Conservation (phyloP, 2,888 invertebrate species). For the Sycophila texana region DNA sequence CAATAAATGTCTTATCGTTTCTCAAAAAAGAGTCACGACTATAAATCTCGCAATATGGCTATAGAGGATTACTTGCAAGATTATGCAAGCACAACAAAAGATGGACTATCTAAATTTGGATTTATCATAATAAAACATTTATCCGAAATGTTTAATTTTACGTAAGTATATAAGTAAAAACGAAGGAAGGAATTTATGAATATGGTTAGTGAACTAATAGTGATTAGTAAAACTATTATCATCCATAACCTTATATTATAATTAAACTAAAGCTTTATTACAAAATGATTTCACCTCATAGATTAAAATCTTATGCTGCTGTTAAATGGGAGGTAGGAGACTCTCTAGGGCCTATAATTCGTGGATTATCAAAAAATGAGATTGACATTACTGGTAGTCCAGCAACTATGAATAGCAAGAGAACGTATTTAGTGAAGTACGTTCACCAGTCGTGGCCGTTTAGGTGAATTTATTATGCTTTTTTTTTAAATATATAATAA, state of each 20-base stretch:
- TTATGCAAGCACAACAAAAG: conserved; percentile 22
- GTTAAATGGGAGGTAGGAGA: conserved; percentile 54
- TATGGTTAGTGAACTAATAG: too few relatives aligned
- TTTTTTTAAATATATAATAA: too few relatives aligned
- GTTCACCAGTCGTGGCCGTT: conserved; percentile 56
- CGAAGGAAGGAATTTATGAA: too few relatives aligned
- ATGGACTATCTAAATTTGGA: conserved; percentile 47
- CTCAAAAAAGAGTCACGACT: conserved; percentile 3
- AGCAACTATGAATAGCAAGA: conserved; percentile 25
- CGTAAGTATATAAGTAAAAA: conserved; percentile 49
- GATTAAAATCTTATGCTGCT: conserved; percentile 44
- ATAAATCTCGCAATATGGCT: conserved; percentile 26
- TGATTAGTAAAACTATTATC: too few relatives aligned
- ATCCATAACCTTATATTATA: too few relatives aligned
- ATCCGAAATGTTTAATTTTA: conserved; percentile 61
- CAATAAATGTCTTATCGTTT: too few relatives aligned
- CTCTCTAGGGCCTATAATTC: conserved; percentile 57
- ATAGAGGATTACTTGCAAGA: conserved; percentile 53
- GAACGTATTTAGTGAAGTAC: conserved; percentile 37
- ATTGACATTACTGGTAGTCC: conserved; percentile 40
- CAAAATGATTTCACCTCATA: conserved; percentile 8
- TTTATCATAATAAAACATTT: conserved; percentile 56
- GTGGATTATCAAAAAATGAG: conserved; percentile 27
- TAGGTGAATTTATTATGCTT: conserved; percentile 47
- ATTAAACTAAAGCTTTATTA: neutral